Evolutionary conservation across 2,888 invertebrate genomes (phyloP).

Genomic region (Baronia brevicornis): DNA sequence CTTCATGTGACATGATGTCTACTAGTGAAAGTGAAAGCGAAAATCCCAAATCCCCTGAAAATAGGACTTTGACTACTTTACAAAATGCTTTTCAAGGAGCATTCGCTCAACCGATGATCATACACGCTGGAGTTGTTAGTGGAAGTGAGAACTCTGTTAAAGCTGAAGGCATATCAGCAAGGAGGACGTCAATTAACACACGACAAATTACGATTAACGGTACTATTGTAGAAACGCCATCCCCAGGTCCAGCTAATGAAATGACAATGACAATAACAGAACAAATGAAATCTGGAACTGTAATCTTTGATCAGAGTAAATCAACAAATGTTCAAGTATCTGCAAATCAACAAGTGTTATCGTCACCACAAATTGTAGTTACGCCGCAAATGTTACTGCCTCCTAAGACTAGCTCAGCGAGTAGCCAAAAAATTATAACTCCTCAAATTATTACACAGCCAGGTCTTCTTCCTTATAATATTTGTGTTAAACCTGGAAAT

Average conservation of each 20-base stretch:
- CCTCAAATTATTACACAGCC: conserved; percentile 67
- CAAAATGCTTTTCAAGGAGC: conserved; percentile 70
- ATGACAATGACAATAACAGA: conserved; percentile 71
- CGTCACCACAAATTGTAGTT: conserved; percentile 69
- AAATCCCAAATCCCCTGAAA: conserved; percentile 74
- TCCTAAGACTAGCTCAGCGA: conserved; percentile 56
- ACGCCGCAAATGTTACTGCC: conserved; percentile 69
- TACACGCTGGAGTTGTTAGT: conserved; percentile 65
- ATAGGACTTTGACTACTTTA: conserved; percentile 64
- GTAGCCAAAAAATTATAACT: conserved; percentile 57
- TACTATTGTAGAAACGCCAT: conserved; percentile 70
- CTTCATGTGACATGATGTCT: conserved; percentile 84
- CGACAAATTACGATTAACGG: conserved; percentile 72
- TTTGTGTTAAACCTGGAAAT: conserved; percentile 66
- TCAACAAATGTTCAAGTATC: conserved; percentile 66
- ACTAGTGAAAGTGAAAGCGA: conserved; percentile 90
- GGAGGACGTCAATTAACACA: conserved; percentile 69
- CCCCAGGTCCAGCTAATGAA: conserved; percentile 68
- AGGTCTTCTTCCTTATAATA: conserved; percentile 62
- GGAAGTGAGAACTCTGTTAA: conserved; percentile 62
- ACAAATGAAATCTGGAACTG: conserved; percentile 67
- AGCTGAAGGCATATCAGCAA: conserved; percentile 65
- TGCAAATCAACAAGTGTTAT: conserved; percentile 59
- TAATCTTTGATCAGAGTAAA: conserved; percentile 67
- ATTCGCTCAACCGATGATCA: conserved; percentile 69